Base-by-base conservation (phyloP, 2,113 vertebrate species). In the Hyperoodon ampullatus region DNA sequence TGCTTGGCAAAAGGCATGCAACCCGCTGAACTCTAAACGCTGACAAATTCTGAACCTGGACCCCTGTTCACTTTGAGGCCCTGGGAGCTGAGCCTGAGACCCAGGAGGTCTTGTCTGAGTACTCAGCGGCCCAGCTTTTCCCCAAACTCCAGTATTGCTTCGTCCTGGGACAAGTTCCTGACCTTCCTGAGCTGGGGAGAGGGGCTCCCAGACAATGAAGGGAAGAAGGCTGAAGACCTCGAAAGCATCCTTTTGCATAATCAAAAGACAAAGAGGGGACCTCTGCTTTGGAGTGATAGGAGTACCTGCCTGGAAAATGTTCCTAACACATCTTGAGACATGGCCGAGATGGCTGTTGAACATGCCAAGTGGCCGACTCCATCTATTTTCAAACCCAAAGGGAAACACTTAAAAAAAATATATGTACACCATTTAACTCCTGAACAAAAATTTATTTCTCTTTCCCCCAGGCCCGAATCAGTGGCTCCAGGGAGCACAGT, bases 401-500 rank as follows among this genome's bases (percentile, higher is more conserved):
- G 96, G 91, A 96, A 95, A 95, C 70, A 94, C 74, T 97, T n/a
- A 12, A 82, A 94, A 92, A 78, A 44, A 86, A 97, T 86, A 47
- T 70, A 61, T n/a, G 77, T 96, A 92, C 50, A 93, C 97, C 61
- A 92, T 95, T 97, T 95, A 97, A 96, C 95, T 98, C 81, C 93
- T 95, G 82, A 97, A 97, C 84, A 92, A 92, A 97, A 95, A 95
- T 93, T 90, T 82, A 92, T 90, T 92, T 96, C 94, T 97, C 94
- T 50, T 97, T 92, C 96, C 96, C 92, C 90, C 66, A 71, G 95
- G 96, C 96, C 97, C 88, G 88, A 82, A 75, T 83, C 89, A 60
- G 93, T 26, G 85, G 92, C 96, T 96, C 80, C 4, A 18, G 90
- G 81, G 86, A 97, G 84, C 86, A 53, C 0, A 66, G 68, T 88